These are phyloP conservation scores for Mactromeris polynyma DNA, from an alignment of 2,888 invertebrate genomes.

Conservation along the genomic window DNA sequence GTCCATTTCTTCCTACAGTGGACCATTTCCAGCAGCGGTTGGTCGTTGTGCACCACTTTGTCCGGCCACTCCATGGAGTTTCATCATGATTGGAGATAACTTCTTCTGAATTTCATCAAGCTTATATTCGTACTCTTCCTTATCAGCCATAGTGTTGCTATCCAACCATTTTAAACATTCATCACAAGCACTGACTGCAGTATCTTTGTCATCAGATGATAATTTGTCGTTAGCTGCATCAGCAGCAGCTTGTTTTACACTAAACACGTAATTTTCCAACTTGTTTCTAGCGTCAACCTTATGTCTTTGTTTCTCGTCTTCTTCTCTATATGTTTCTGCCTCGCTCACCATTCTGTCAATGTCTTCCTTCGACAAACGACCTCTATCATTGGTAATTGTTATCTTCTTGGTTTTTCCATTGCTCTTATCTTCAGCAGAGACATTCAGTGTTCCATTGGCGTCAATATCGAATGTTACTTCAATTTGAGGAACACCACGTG, in stretches of 20 bases:
- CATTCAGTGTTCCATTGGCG: constrained; percentile 93
- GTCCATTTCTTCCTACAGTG: constrained; percentile 90
- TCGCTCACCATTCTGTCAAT: constrained; percentile 91
- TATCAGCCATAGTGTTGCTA: constrained; percentile 92
- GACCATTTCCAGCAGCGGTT: constrained; percentile 81
- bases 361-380: constrained; percentile 94
- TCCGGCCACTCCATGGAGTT: constrained; percentile 77
- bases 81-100: constrained; percentile 93
- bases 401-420: constrained; percentile 94
- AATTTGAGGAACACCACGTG: constrained; percentile 84
- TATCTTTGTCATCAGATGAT: constrained; percentile 90
- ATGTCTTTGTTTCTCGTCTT: constrained; percentile 84
- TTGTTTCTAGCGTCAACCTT: constrained; percentile 81
- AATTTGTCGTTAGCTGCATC: constrained; percentile 88
- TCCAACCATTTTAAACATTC: constrained; percentile 94
- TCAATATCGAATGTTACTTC: constrained; percentile 94
- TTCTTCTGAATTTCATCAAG: constrained; percentile 92
- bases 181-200: constrained; percentile 89
- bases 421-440: constrained; percentile 90
- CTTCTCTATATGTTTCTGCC: constrained; percentile 84
- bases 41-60: constrained; percentile 2
- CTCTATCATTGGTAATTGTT: constrained; percentile 95
- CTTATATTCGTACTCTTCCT: constrained; percentile 92
- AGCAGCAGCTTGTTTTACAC: constrained; percentile 89
- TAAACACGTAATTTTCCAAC: constrained; percentile 81